Base-by-base conservation (phyloP, 1,140 invertebrate species). In the Pentalonia nigronervosa region DNA sequence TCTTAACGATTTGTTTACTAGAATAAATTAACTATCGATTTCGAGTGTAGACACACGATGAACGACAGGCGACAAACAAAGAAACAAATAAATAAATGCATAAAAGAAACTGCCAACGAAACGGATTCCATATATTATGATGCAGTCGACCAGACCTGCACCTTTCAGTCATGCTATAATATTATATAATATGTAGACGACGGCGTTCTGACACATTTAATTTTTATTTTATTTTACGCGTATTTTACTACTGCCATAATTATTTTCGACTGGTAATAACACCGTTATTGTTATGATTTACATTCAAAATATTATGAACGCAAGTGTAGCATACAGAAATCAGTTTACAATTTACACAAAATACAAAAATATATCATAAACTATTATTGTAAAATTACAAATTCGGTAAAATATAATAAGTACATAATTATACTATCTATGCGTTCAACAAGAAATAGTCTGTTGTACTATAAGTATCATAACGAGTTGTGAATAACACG, bases 1-100 rank as follows among this genome's bases (percentile, higher is more conserved):
- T 89, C 87, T 25, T 89, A n/a, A 48, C 47, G 87, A n/a, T 53
- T 48, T 34, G 86, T 88, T 50, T 48, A 89, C 87, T 89, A 17
- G 30, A 89, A 89, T 89, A 89, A 89, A 89, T 50, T n/a, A 89
- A 89, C 48, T 89, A 89, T 89, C 48, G 48, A 89, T 89, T 89
- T 21, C 48, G 17, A 89, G 45, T 36, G 45, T 36, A 34, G 87
- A 41, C 60, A 53, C 48, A 53, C 48, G 30, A 34, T 7, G 25
- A 7, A 83, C 34, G 20, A 83, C 34, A 67, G 60, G n/a, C 20
- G 76, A 76, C 76, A 36, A 36, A 83, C 76, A 76, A 76, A 76
- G 60, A 76, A 76, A n/a, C 30, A 67, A 67, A 83, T 83, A 83
- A 83, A 83, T 36, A 36, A 83, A 83, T 36, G n/a, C 23, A 83